Evolutionary conservation across 2,797 vertebrate species (phyloP).

Genomic region (Ispidina picta): DNA sequence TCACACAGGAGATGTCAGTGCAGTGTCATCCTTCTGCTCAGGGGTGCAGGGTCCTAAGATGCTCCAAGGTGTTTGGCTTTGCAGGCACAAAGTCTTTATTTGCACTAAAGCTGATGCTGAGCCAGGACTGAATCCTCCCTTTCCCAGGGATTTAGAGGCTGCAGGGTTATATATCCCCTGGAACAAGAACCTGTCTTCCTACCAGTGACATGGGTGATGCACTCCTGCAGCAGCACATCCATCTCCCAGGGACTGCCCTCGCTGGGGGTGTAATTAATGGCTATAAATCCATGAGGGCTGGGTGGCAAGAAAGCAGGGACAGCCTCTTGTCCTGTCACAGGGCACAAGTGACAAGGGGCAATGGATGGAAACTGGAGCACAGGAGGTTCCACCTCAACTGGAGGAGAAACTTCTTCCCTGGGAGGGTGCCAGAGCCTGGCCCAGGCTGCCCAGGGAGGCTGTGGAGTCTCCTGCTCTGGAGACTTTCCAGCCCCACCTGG

Average conservation of each 20-base stretch:
- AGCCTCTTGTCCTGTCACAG: too few relatives aligned
- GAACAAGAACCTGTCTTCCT: not conserved
- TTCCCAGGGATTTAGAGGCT: not conserved
- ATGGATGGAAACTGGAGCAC: too few relatives aligned
- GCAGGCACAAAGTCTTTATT: not conserved
- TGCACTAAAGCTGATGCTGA: not conserved
- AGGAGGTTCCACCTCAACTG: too few relatives aligned
- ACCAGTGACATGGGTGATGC: not conserved
- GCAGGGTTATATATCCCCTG: not conserved
- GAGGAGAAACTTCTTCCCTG: too few relatives aligned
- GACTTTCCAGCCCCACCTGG: too few relatives aligned
- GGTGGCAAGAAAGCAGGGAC: too few relatives aligned
- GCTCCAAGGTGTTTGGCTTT: not conserved
- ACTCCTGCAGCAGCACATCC: accelerated
- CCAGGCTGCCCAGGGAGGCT: too few relatives aligned
- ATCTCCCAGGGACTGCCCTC: not conserved
- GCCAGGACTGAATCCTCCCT: not conserved
- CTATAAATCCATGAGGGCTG: too few relatives aligned
- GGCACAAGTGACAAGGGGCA: too few relatives aligned
- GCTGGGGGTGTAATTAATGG: too few relatives aligned
- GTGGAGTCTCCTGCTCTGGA: too few relatives aligned
- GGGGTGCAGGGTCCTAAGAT: not conserved
- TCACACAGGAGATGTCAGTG: not conserved
- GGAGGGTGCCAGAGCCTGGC: too few relatives aligned
- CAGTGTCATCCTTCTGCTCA: not conserved